These are phyloP conservation scores for Cheiracanthium punctorium DNA, from an alignment of 2,888 invertebrate genomes.

Conservation along the genomic window DNA sequence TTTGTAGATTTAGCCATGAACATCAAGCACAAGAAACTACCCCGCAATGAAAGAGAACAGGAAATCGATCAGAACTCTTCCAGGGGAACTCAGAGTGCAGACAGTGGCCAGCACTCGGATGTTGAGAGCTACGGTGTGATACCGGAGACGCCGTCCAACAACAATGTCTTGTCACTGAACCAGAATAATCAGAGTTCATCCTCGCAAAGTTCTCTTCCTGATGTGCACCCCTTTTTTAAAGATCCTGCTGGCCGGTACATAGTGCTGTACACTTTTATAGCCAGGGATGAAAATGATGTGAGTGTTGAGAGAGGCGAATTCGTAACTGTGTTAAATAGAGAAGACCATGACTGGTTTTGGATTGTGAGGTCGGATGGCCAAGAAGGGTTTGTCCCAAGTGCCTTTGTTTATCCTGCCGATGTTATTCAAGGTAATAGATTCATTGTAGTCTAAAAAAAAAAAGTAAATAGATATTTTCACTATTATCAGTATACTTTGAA, in stretches of 20 bases:
- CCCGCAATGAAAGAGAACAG: constrained; percentile 78
- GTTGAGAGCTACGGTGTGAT: constrained; percentile 63
- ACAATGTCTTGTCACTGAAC: constrained; percentile 35
- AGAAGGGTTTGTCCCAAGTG: constrained; percentile 96
- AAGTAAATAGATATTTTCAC: too few relatives aligned
- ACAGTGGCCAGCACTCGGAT: constrained; percentile 69
- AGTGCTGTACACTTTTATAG: constrained; percentile 93
- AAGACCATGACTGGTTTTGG: constrained; percentile 98
- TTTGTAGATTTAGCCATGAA: constrained; percentile 84
- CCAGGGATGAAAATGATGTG: constrained; percentile 94
- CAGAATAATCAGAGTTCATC: constrained; percentile 57
- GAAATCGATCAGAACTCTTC: constrained; percentile 70
- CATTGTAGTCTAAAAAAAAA: background rate
- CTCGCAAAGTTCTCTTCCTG: constrained; percentile 64
- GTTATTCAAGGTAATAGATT: constrained; percentile 80
- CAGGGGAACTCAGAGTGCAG: constrained; percentile 62
- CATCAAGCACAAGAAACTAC: constrained; percentile 86
- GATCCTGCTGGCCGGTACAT: constrained; percentile 92
- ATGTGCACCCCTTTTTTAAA: constrained; percentile 77
- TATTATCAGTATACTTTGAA: too few relatives aligned
- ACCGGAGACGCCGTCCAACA: constrained; percentile 28
- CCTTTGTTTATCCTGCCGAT: constrained; percentile 93
- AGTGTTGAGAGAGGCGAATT: constrained; percentile 95
- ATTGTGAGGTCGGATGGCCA: constrained; percentile 93
- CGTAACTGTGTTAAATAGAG: constrained; percentile 94